Percentiles rank a stretch among this genome's conserved stretches.
Conservation (phyloP, 2,888 invertebrate species). For the Folsomia candida region DNA sequence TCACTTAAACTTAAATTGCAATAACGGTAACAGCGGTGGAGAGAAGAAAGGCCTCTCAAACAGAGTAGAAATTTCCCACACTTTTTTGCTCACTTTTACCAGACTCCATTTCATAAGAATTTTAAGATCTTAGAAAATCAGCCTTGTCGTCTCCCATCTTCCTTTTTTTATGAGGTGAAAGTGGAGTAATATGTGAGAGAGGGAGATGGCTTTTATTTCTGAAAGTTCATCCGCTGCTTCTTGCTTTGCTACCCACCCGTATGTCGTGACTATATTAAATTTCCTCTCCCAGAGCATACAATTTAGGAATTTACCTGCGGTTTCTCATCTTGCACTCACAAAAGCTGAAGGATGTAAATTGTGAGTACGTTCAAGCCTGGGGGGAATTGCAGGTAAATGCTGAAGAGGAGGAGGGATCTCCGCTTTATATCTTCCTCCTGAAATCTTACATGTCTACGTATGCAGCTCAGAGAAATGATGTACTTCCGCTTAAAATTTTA, state of each 20-base stretch:
- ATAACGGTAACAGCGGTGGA: too few species aligned
- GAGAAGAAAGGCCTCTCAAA: too few species aligned
- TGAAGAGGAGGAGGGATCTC: background rate
- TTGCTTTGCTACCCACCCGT: background rate
- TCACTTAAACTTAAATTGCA: background rate
- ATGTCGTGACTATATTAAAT: background rate
- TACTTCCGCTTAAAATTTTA: background rate
- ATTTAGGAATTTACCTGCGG: background rate
- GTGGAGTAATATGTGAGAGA: slow-evolving; percentile 10
- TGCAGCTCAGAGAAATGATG: background rate
- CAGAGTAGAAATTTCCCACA: too few species aligned
- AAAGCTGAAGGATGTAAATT: background rate
- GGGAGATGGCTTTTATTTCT: slow-evolving; percentile 9
- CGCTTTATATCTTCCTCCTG: background rate
- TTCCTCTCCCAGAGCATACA: background rate
- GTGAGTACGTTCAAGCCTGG: background rate
- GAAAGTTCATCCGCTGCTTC: background rate
- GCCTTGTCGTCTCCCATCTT: slow-evolving; percentile 12
- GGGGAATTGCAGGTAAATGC: background rate
- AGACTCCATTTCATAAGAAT: background rate
- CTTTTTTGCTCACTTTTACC: background rate
- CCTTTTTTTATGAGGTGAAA: slow-evolving; percentile 4
- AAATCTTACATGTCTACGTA: too few species aligned
- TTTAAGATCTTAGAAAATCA: background rate
- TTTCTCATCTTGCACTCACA: background rate